These are phyloP conservation scores for Torymus tubicola DNA, from an alignment of 2,888 invertebrate species.

Conservation along the genomic window DNA sequence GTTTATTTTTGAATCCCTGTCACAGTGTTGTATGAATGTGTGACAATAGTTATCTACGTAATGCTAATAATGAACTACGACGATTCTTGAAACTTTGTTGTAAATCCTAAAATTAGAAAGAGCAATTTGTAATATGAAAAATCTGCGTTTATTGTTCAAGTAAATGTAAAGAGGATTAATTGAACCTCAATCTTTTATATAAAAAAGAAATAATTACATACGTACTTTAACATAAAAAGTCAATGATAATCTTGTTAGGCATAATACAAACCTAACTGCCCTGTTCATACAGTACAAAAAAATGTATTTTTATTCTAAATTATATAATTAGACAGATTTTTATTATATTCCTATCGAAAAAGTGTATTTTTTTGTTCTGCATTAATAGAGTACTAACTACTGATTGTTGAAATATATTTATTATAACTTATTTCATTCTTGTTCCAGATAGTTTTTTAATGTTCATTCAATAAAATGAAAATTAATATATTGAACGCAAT, in stretches of 20 bases:
- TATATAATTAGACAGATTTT: conserved; percentile 18
- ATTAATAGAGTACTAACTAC: conserved; percentile 1
- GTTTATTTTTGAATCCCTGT: conserved; percentile 61
- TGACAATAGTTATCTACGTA: conserved; percentile 41
- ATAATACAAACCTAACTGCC: conserved; percentile 31
- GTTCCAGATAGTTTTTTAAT: conserved; percentile 9
- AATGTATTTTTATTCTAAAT: conserved; percentile 45
- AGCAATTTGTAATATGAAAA: conserved; percentile 45
- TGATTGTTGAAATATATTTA: conserved; percentile 13
- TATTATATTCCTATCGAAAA: conserved; percentile 32
- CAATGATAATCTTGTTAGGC: conserved; percentile 43
- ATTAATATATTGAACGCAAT: conserved; percentile 5
- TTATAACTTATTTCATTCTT: conserved; percentile 28
- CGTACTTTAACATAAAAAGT: conserved; percentile 39
- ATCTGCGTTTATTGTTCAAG: conserved; percentile 44
- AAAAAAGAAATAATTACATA: conserved; percentile 36
- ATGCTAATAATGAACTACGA: conserved; percentile 37
- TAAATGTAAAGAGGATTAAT: conserved; percentile 39
- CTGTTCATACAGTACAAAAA: conserved; percentile 46
- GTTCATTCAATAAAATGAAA: conserved; percentile 29
- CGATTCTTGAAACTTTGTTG: conserved; percentile 57
- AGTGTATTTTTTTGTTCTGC: background rate
- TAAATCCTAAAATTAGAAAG: conserved; percentile 39
- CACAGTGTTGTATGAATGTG: conserved; percentile 49
- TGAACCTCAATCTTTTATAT: conserved; percentile 38